Evolutionary conservation across 2,113 vertebrate genomes (phyloP), one percentile per base, ranked within the genome.

Genomic region (Bagarius yarrelli): DNA sequence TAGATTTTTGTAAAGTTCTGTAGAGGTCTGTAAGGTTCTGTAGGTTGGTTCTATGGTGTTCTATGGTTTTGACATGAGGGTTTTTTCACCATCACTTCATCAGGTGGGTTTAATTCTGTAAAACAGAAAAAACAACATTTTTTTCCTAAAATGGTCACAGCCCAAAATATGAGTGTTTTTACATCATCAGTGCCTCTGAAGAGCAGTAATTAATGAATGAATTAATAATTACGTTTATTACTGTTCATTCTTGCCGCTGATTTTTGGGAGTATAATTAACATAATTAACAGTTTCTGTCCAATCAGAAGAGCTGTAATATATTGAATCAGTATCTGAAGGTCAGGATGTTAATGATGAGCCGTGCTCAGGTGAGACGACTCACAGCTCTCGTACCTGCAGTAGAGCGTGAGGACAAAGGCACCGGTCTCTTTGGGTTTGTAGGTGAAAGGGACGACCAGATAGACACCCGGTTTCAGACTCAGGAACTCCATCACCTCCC

Each of bases 401-500:
- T 61, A 74, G 1, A 88, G 55, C 2, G 67, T 73, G 50, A 88
- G 61, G 47, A 79, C 21, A 63, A 83, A 88, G 55, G 67, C 78
- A 15, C 73, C 83, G 1, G 50, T 3, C 30, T 79, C 80, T 5
- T 84, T 76, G n/a, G 85, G 83, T 1, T 52, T 44, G 23, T 16
- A 76, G 16, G 85, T 86, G 50, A 78, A 79, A 0, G 87, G 87
- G 2, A 88, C 82, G 8, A 88, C 78, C 25, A 88, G 21, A 53
- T 86, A 86, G 25, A 76, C 40, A 34, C 85, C 87, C 0, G 85
- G 82, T 9, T 44, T 53, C 25, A 88, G 83, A 8, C 40, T 44
- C 67, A 86, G 82, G 63, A 66, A 83, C 47, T 69, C 78, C 61
- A 88, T 90, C 60, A 90, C 87, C 32, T 91, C 88, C 3, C 92